Base-by-base conservation (phyloP, 35 echinoderm and acorn worm species). In the Lytechinus variegatus region DNA sequence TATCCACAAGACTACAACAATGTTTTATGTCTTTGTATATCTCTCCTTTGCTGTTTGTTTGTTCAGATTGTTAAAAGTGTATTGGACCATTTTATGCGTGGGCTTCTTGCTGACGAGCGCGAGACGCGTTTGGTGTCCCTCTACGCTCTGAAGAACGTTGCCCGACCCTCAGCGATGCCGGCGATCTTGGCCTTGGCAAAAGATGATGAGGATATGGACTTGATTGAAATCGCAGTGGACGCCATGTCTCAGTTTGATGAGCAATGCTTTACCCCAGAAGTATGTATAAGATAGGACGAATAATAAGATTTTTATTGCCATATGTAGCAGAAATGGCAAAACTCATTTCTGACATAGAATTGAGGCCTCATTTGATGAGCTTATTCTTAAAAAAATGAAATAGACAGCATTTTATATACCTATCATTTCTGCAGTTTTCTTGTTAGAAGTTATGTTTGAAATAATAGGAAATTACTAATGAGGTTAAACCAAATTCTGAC, bases 111-210 rank as follows among this genome's bases (percentile, higher is more conserved):
- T 28, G 97, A 97, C 71, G 95, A 97, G 61, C 86, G 87, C 11
- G 91, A 96, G 52, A 96, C 95, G 12, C 94, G 95, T 52, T 94
- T 95, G n/a, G 86, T 96, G n/a, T 95, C 95, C 57, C 89, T 99
- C 56, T 94, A 97, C 79, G 98, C 97, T 92, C 93, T 99, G 56
- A 97, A 96, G 88, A 99, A 99, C 94, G 97, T 96, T 21, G 98
- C 88, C 12, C 95, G 95, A 54, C 97, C 98, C 5, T 89, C 94
- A 0, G 95, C 95, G n/a, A 86, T 99, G 9, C 94, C 87, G 6
- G 89, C 88, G 24, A 95, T 99, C 94, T 6, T 97, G 54, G 93
- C 95, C 66, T 52, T 97, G 54, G 86, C 95, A 11, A 88, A 94
- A 9, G 57, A 86, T 10, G 98, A 97, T 52, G 33, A 95, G 12